Conservation (phyloP, 1,140 invertebrate genomes). For the Tetragonula clypearis region DNA sequence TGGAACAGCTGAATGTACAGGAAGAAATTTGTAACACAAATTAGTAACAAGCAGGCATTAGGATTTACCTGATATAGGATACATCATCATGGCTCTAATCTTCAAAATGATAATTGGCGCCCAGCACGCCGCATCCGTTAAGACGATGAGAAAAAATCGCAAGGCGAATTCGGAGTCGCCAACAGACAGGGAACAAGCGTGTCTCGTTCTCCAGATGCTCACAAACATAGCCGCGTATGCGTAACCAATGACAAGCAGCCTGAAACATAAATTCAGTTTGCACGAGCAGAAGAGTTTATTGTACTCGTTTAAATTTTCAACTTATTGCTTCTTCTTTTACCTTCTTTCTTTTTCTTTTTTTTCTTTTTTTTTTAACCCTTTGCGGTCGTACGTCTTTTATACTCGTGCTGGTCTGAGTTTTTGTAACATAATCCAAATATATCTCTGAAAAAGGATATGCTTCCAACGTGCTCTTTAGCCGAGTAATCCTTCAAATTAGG, state of each 20-base stretch:
- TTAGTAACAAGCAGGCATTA: background rate
- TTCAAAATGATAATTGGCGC: slow-evolving; percentile 88
- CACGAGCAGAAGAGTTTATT: background rate
- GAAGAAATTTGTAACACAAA: background rate
- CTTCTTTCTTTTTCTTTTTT: too few species aligned
- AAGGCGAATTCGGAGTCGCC: slow-evolving; percentile 87
- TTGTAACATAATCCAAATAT: too few species aligned
- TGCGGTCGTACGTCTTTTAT: too few species aligned
- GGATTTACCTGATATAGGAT: slow-evolving; percentile 74
- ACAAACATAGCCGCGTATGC: slow-evolving; percentile 86
- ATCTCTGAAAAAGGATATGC: too few species aligned
- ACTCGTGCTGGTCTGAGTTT: too few species aligned
- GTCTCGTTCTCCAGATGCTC: slow-evolving; percentile 85
- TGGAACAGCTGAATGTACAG: background rate
- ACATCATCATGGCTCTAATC: slow-evolving; percentile 83
- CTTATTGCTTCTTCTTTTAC: background rate
- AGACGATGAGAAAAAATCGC: slow-evolving; percentile 89
- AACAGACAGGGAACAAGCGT: slow-evolving; percentile 83
- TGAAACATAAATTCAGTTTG: slow-evolving; percentile 67
- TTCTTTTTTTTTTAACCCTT: too few species aligned
- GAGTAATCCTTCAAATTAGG: too few species aligned
- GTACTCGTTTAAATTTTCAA: background rate
- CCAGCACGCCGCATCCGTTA: slow-evolving; percentile 90
- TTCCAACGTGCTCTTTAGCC: too few species aligned
- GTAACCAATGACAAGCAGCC: slow-evolving; percentile 85